Evolutionary conservation across 2,888 invertebrate species (phyloP).

Genomic region (Leptinotarsa rubiginosa): DNA sequence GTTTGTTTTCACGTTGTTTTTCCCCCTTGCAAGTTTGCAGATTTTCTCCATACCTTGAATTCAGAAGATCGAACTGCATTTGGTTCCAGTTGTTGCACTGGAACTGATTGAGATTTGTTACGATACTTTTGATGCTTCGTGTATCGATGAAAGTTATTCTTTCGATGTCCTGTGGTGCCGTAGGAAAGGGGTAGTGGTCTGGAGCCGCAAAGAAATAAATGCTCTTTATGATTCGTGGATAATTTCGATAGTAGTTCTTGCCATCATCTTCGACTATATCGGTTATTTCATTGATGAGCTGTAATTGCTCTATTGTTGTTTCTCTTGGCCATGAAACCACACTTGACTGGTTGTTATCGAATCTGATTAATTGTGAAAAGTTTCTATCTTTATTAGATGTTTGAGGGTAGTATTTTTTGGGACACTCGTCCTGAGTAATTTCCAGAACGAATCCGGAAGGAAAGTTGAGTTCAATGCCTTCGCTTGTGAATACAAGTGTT

Average conservation of each 20-base stretch:
- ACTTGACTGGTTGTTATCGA: constrained; percentile 51
- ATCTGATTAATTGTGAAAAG: constrained; percentile 21
- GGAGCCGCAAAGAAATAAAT: constrained; percentile 59
- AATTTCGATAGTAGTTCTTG: constrained; percentile 19
- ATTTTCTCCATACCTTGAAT: constrained; percentile 41
- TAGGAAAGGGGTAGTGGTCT: constrained; percentile 43
- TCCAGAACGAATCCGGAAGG: constrained; percentile 70
- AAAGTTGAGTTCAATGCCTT: constrained; percentile 62
- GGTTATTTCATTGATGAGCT: constrained; percentile 52
- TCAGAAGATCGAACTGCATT: constrained; percentile 47
- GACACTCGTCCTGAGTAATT: constrained; percentile 70
- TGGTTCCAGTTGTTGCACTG: constrained; percentile 52
- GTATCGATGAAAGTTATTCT: constrained; percentile 59
- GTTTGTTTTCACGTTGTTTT: constrained; percentile 16
- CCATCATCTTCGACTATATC: constrained; percentile 41
- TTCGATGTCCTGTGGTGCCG: constrained; percentile 54
- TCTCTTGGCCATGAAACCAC: constrained; percentile 48
- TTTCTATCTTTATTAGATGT: neutral
- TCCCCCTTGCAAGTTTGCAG: constrained; percentile 42
- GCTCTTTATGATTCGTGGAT: constrained; percentile 50
- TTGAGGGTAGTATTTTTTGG: constrained; percentile 56
- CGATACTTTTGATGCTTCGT: constrained; percentile 47
- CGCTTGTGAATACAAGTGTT: constrained; percentile 65
- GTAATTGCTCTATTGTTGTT: constrained; percentile 45
- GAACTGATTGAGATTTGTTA: constrained; percentile 49